A percentile compares a stretch with the other conserved stretches of the same genome.
phyloP scores from a whole-genome alignment of 1,140 invertebrate species.

The Leptinotarsa texana region DNA sequence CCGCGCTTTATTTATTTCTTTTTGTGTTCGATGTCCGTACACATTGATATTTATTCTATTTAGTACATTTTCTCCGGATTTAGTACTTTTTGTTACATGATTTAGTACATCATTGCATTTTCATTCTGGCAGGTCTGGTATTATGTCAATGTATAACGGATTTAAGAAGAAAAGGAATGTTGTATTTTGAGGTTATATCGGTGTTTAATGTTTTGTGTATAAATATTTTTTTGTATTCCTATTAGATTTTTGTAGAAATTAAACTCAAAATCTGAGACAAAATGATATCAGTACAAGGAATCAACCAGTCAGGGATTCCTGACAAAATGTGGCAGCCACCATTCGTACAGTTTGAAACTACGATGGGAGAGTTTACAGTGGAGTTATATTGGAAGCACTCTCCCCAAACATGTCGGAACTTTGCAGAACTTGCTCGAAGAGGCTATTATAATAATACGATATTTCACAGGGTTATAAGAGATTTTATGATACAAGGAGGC shows the following conservation, averaged over 20 bases:
- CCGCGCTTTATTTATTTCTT: no score
- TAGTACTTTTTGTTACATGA: no score
- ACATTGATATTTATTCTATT: no score
- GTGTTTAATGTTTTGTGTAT: neutral
- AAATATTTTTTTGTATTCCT: neutral
- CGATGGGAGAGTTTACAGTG: conserved; percentile 90
- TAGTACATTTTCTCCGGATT: no score
- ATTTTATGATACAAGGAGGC: conserved; percentile 97
- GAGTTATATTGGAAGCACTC: conserved; percentile 99
- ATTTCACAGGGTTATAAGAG: conserved; percentile 93
- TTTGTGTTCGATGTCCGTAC: no score
- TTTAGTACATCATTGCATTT: no score
- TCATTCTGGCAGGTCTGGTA: no score
- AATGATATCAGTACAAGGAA: conserved; percentile 50
- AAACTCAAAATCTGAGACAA: neutral
- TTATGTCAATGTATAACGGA: no score
- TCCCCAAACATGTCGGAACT: conserved; percentile 93
- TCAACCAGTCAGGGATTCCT: conserved; percentile 67
- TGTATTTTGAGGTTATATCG: neutral
- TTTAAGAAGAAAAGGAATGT: no score
- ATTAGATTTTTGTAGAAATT: neutral
- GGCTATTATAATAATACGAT: conserved; percentile 96
- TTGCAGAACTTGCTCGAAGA: conserved; percentile 87
- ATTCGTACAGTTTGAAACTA: conserved; percentile 78
- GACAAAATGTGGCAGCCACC: conserved; percentile 86